Conservation (phyloP, 2,113 vertebrate genomes). For the rat (Rattus norvegicus) region DNA sequence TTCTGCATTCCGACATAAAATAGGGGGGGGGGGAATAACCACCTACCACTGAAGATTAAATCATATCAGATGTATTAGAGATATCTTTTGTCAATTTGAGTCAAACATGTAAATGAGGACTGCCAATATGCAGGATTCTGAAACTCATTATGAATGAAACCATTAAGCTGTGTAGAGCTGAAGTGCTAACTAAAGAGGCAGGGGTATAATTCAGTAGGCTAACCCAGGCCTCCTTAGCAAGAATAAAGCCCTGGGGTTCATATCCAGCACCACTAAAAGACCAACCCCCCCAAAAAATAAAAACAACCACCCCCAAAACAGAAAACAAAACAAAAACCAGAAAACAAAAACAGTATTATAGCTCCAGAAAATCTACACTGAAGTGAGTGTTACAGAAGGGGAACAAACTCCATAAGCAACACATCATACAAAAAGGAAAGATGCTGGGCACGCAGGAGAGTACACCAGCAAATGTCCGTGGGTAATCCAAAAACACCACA, state of each 20-base stretch:
- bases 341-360: background rate
- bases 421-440: background rate
- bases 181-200: background rate
- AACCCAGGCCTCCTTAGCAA: background rate
- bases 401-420: background rate
- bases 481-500: background rate
- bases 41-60: background rate
- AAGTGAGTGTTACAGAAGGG: background rate
- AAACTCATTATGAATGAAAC: background rate
- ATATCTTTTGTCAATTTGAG: background rate
- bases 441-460: background rate
- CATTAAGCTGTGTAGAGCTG: background rate
- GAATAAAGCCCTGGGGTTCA: background rate
- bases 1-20: background rate
- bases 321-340: no score
- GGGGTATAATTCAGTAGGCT: accelerated
- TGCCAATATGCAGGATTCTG: background rate
- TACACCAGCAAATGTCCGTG: background rate
- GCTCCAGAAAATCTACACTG: background rate
- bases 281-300: no score
- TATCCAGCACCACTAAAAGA: background rate
- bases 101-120: background rate
- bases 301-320: no score
- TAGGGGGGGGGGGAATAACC: background rate
- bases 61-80: background rate